A percentile compares a stretch with the other conserved stretches of the same genome.
These are phyloP conservation scores for Clarias gariepinus DNA, from an alignment of 2,113 vertebrate genomes.

Conservation along the genomic window DNA sequence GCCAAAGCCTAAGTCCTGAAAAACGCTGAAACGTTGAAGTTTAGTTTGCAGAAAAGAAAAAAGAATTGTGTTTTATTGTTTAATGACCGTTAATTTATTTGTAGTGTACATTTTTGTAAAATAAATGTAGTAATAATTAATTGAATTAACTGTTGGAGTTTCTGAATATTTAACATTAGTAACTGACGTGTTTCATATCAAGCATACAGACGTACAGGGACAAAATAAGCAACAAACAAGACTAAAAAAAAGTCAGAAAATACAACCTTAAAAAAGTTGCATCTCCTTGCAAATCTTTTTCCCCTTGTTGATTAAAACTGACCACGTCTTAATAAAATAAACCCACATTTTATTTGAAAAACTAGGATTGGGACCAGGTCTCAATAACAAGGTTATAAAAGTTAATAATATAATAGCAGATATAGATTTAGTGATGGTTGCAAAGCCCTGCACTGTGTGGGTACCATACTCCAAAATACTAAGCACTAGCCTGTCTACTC, in stretches of 20 bases:
- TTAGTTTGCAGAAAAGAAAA: not conserved
- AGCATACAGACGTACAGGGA: not conserved
- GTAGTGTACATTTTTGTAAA: constrained; percentile 59
- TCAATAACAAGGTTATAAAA: not conserved
- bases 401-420: too few species aligned
- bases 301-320: not conserved
- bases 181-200: constrained; percentile 30
- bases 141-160: not conserved
- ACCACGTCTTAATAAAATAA: not conserved
- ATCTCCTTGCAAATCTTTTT: not conserved
- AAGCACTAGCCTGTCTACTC: too few species aligned
- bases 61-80: not conserved
- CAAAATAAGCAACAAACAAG: not conserved
- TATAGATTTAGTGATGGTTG: too few species aligned
- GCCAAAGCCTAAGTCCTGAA: constrained; percentile 54
- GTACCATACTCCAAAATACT: too few species aligned
- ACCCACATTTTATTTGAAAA: not conserved
- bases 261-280: not conserved
- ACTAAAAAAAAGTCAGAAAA: not conserved
- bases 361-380: not conserved
- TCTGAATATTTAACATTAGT: not conserved
- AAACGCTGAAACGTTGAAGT: not conserved
- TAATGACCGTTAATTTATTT: constrained; percentile 59
- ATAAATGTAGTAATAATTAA: constrained; percentile 55
- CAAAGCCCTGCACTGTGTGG: too few species aligned